Evolutionary conservation across 2,113 vertebrate genomes (phyloP).

Genomic region (Callionymus lyra): DNA sequence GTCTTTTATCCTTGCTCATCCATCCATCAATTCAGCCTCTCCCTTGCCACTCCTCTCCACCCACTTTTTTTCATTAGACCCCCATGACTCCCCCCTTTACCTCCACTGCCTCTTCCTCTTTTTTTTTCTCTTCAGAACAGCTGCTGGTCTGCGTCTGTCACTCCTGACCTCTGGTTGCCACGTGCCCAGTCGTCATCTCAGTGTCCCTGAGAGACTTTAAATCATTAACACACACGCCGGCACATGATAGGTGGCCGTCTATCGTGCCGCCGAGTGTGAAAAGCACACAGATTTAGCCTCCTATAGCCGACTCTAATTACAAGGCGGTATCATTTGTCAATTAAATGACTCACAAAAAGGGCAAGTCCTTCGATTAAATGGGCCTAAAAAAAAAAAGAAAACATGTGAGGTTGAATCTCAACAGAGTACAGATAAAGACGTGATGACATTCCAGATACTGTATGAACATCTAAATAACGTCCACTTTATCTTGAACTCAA

Average conservation of each 20-base stretch:
- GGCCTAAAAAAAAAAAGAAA: slow-evolving; percentile 3
- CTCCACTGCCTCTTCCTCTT: slow-evolving; percentile 2
- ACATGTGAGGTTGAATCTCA: slow-evolving; percentile 17
- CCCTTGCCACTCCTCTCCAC: slow-evolving; percentile 11
- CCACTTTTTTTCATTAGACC: slow-evolving; percentile 8
- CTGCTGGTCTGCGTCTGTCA: slow-evolving; percentile 42
- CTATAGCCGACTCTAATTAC: slow-evolving; percentile 29
- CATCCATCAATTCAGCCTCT: slow-evolving; percentile 32
- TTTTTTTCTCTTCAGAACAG: slow-evolving; percentile 27
- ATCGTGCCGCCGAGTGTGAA: slow-evolving; percentile 10
- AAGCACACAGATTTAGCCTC: slow-evolving; percentile 15
- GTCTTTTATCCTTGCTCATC: slow-evolving; percentile 19
- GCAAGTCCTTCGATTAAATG: slow-evolving; percentile 29
- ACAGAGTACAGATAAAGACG: neutral
- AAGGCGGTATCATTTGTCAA: slow-evolving; percentile 28
- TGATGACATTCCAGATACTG: slow-evolving; percentile 7
- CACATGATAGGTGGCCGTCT: slow-evolving; percentile 17
- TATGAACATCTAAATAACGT: too few species aligned
- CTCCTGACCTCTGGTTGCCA: slow-evolving; percentile 41
- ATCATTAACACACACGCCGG: slow-evolving; percentile 28
- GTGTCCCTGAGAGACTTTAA: slow-evolving; percentile 44
- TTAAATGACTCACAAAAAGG: slow-evolving; percentile 37
- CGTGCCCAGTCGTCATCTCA: slow-evolving; percentile 29
- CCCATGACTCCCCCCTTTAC: slow-evolving; percentile 7
- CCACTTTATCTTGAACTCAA: too few species aligned